Percentiles rank a stretch among this genome's conserved stretches.
Evolutionary conservation across 2,113 vertebrate genomes (phyloP).

Genomic region (Oncorhynchus masou): DNA sequence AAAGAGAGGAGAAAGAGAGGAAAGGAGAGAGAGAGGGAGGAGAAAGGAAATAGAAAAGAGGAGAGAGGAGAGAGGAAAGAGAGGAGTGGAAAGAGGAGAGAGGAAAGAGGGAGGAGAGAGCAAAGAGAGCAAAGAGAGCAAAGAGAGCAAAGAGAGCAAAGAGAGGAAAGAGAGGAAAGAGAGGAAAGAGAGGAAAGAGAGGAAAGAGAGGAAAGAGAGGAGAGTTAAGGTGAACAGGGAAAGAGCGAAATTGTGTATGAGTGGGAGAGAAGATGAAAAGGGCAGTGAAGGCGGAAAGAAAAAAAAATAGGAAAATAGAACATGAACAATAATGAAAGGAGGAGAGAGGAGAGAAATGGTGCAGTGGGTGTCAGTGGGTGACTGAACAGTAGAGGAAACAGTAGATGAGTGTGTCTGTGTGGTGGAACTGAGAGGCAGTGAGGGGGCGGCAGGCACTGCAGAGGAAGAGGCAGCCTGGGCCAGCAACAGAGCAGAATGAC

Average conservation of each 20-base stretch:
- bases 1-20: too few species aligned
- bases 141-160: constrained; percentile 23
- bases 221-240: background rate
- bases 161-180: constrained; percentile 56
- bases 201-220: constrained; percentile 51
- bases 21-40: too few species aligned
- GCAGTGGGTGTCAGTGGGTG: constrained; percentile 56
- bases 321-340: background rate
- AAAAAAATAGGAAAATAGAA: constrained; percentile 17
- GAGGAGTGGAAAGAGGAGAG: too few species aligned
- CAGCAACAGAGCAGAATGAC: constrained; percentile 62
- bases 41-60: too few species aligned
- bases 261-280: background rate
- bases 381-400: constrained; percentile 31
- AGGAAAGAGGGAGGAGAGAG: too few species aligned
- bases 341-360: constrained; percentile 51
- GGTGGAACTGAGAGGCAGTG: constrained; percentile 56
- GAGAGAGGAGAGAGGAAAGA: too few species aligned
- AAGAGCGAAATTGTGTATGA: background rate
- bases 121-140: too few species aligned
- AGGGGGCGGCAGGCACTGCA: constrained; percentile 52
- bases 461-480: constrained; percentile 60
- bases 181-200: constrained; percentile 34
- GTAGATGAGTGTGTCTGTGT: constrained; percentile 16
- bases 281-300: background rate